Evolutionary conservation across 2,888 invertebrate species (phyloP), one percentile per base, ranked within the genome.

Genomic region (Lithophane leautieri): DNA sequence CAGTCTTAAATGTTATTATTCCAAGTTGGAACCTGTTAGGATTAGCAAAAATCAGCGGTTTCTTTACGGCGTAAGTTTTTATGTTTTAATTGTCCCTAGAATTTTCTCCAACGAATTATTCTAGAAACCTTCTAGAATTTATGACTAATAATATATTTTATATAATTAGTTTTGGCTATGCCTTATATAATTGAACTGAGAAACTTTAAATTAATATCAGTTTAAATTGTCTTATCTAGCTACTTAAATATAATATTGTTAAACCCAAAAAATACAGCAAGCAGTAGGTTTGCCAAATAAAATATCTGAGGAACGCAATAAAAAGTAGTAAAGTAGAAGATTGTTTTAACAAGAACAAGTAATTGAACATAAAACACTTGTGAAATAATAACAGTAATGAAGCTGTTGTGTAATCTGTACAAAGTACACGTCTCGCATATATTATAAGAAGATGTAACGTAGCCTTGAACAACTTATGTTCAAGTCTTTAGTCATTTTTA

Each of bases 381-480:
- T 76, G 60, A 72, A 79, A 82, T 81, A 75, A 84, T 78, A 81
- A 76, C 76, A 66, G 75, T 78, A 81, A 88, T 88, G 70, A 82
- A 82, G 68, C 70, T n/a, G 67, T 81, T 82, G 63, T 77, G 78
- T 81, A 86, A 82, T 73, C 54, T 74, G 71, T 78, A 34, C 75
- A 69, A 67, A 56, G 82, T 77, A 78, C 84, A 75, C 54, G 78
- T 58, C 77, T 67, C 65, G 70, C 75, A 86, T 88, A 73, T 34
- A 73, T 73, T 77, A 86, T 76, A 62, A 72, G 60, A 63, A 79
- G 74, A 78, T 78, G 56, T 75, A 58, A 68, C n/a, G 50, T 9
- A 75, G 68, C 86, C 84, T 88, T 87, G 86, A 61, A 73, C 25
- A 78, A 74, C 78, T 73, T 67, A 19, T 34, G 63, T 28, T 73